These are phyloP conservation scores for Buceros bicornis DNA, from an alignment of 2,797 vertebrate species.

Conservation along the genomic window DNA sequence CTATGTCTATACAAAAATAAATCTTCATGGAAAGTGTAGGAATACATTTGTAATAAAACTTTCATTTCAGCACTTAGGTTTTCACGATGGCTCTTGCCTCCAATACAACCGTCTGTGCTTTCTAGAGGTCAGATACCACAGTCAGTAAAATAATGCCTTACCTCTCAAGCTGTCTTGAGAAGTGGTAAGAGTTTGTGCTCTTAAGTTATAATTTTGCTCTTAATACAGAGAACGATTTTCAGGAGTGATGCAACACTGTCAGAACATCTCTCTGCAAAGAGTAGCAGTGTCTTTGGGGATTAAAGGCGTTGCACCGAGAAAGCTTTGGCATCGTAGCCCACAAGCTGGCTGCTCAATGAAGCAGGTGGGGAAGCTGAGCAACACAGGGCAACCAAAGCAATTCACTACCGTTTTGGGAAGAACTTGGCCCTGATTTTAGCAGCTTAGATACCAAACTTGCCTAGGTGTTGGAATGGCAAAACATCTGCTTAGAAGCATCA, in stretches of 20 bases:
- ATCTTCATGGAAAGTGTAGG: not conserved
- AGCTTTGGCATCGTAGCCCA: not conserved
- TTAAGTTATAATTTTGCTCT: not conserved
- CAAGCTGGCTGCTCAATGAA: not conserved
- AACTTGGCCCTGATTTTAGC: not conserved
- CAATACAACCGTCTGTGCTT: not conserved
- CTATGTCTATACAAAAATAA: not conserved
- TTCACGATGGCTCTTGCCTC: not conserved
- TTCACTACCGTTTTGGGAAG: not conserved
- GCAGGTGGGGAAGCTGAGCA: not conserved
- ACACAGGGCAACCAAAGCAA: rapidly evolving
- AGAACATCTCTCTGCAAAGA: not conserved
- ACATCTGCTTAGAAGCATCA: not conserved
- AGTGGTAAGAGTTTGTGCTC: not conserved
- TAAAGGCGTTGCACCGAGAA: not conserved
- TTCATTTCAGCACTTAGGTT: not conserved
- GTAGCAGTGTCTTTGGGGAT: not conserved
- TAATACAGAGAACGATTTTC: not conserved
- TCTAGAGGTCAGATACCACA: not conserved
- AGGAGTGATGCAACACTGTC: not conserved
- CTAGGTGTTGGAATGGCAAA: not conserved
- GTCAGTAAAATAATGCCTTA: not conserved
- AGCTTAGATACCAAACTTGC: not conserved
- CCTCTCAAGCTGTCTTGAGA: not conserved
- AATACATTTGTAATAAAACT: not conserved